phyloP scores from a whole-genome alignment of 2,113 vertebrate species.

The Ctenodactylus gundi region DNA sequence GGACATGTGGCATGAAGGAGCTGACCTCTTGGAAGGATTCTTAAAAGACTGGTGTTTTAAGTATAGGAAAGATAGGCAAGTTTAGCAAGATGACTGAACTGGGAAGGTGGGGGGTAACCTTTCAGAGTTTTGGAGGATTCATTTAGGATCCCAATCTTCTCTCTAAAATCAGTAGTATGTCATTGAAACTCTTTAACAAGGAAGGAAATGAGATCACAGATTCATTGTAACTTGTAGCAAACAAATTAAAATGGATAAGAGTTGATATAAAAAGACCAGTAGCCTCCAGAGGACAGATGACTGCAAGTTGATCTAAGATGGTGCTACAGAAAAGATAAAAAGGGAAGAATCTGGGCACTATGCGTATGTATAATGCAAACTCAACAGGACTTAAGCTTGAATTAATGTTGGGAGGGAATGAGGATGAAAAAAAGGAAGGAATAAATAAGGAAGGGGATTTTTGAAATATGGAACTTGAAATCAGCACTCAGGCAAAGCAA shows the following conservation, averaged over 20 bases:
- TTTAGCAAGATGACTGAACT: not conserved
- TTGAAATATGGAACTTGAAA: not conserved
- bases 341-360: not conserved
- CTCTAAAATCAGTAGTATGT: not conserved
- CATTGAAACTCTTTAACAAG: not conserved
- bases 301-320: not conserved
- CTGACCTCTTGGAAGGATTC: not conserved
- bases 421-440: not conserved
- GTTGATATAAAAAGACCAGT: not conserved
- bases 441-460: not conserved
- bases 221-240: not conserved
- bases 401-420: not conserved
- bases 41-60: not conserved
- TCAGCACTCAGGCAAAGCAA: not conserved
- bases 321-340: not conserved
- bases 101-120: too few species aligned
- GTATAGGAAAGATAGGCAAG: too few species aligned
- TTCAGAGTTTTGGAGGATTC: not conserved
- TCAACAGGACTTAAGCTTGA: not conserved
- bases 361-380: not conserved
- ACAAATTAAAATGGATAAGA: not conserved
- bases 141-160: not conserved
- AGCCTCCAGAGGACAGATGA: not conserved
- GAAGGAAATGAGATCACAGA: not conserved
- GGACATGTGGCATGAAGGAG: not conserved